Conservation (phyloP, 1,140 invertebrate genomes). For the Tigriopus japonicus region DNA sequence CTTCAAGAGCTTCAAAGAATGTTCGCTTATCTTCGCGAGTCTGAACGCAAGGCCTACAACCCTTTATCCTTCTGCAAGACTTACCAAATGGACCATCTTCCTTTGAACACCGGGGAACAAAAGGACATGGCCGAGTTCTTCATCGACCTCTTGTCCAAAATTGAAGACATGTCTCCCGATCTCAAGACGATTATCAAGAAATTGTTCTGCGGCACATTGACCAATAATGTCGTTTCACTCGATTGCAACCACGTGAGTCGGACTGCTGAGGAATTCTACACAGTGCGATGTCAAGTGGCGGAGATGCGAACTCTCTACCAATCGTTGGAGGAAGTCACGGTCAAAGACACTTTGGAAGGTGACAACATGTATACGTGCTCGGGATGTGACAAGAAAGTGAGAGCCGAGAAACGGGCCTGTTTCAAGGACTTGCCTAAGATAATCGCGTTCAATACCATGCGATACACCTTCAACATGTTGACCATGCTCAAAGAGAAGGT, state of each 20-base stretch:
- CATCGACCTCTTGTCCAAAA: slow-evolving; percentile 80
- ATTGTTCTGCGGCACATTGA: slow-evolving; percentile 74
- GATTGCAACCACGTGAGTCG: slow-evolving; percentile 85
- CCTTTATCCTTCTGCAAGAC: slow-evolving; percentile 85
- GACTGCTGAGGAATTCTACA: slow-evolving; percentile 88
- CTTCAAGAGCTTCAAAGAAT: slow-evolving; percentile 72
- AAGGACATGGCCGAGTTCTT: slow-evolving; percentile 98
- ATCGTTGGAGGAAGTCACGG: slow-evolving; percentile 81
- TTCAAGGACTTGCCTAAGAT: slow-evolving; percentile 84
- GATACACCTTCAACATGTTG: slow-evolving; percentile 94
- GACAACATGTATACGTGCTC: slow-evolving; percentile 96
- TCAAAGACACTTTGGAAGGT: slow-evolving; percentile 85
- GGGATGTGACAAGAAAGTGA: slow-evolving; percentile 70
- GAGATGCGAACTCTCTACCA: slow-evolving; percentile 91
- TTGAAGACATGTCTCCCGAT: slow-evolving; percentile 86
- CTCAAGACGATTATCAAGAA: slow-evolving; percentile 74
- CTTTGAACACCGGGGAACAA: slow-evolving; percentile 84
- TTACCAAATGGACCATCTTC: slow-evolving; percentile 90
- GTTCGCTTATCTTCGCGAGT: slow-evolving; percentile 86
- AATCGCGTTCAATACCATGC: slow-evolving; percentile 88
- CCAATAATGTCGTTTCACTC: slow-evolving; percentile 82
- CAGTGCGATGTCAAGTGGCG: slow-evolving; percentile 80
- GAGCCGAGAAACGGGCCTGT: slow-evolving; percentile 47
- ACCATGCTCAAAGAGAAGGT: slow-evolving; percentile 95
- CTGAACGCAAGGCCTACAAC: slow-evolving; percentile 84